Percentiles rank a stretch among this genome's conserved stretches.
phyloP scores from a whole-genome alignment of 1,140 invertebrate genomes.

The Leptopilina clavipes region DNA sequence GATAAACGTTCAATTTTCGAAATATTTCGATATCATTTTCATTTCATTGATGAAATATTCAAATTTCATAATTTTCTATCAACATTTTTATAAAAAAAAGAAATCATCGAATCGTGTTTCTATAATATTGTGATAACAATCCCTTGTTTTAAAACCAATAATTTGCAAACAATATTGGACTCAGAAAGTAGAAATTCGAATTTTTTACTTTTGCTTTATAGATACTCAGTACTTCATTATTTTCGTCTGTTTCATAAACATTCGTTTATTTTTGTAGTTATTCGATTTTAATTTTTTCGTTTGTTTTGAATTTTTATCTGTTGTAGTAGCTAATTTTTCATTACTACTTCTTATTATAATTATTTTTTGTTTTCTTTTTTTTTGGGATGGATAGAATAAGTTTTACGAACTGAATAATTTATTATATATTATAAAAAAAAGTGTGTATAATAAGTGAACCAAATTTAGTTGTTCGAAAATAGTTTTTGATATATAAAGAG shows the following conservation, averaged over 20 bases:
- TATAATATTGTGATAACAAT: constrained; percentile 10
- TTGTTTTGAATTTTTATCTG: not conserved
- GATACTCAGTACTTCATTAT: no score
- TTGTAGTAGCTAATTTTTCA: constrained; percentile 15
- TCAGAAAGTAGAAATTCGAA: constrained; percentile 3
- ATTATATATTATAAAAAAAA: no score
- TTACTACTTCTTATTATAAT: not conserved
- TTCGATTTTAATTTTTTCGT: no score
- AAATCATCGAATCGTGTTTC: not conserved
- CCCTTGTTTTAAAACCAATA: not conserved
- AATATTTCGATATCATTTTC: no score
- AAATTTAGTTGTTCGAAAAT: constrained; percentile 23
- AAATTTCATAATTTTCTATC: no score
- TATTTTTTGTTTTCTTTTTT: not conserved
- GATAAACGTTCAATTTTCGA: constrained; percentile 4
- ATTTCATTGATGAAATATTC: no score
- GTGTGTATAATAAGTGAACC: not conserved
- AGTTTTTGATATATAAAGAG: constrained; percentile 9
- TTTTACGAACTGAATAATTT: not conserved
- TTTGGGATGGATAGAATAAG: not conserved
- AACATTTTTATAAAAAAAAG: no score
- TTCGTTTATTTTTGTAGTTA: no score
- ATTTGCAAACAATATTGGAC: not conserved
- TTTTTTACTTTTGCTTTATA: not conserved
- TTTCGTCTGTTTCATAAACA: no score